These are phyloP conservation scores for Bubo bubo DNA, from an alignment of 2,113 vertebrate species.

Conservation along the genomic window DNA sequence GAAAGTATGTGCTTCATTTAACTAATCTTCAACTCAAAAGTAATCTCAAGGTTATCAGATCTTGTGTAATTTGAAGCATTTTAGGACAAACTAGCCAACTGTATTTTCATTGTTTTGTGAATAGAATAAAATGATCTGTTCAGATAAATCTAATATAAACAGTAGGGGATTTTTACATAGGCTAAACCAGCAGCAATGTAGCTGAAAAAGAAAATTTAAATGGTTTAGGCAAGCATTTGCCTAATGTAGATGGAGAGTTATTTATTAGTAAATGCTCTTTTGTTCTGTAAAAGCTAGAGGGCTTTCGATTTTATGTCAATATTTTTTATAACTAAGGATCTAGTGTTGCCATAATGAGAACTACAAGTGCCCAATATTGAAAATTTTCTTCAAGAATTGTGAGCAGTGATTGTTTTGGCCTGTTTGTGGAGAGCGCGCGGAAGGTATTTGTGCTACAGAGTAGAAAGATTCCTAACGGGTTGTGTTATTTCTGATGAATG, in stretches of 20 bases:
- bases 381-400: constrained; percentile 54
- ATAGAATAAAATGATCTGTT: constrained; percentile 25
- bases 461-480: constrained; percentile 35
- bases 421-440: constrained; percentile 45
- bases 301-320: constrained; percentile 70
- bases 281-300: constrained; percentile 69
- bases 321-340: constrained; percentile 78
- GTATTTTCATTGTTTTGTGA: constrained; percentile 56
- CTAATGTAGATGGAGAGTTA: constrained; percentile 36
- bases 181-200: constrained; percentile 44
- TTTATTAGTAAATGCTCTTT: constrained; percentile 52
- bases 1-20: constrained; percentile 30
- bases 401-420: constrained; percentile 48
- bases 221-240: constrained; percentile 19
- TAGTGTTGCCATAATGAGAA: constrained; percentile 87
- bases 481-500: constrained; percentile 68
- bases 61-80: constrained; percentile 33
- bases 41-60: background rate
- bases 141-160: constrained; percentile 44
- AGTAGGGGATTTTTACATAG: constrained; percentile 50
- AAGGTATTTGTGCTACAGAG: constrained; percentile 19
- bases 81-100: constrained; percentile 59
- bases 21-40: constrained; percentile 31
- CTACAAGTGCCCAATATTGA: constrained; percentile 82
- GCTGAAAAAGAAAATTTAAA: constrained; percentile 35